These are phyloP conservation scores for Crossaster papposus DNA, from an alignment of 53 echinoderm and acorn worm genomes.

Conservation along the genomic window DNA sequence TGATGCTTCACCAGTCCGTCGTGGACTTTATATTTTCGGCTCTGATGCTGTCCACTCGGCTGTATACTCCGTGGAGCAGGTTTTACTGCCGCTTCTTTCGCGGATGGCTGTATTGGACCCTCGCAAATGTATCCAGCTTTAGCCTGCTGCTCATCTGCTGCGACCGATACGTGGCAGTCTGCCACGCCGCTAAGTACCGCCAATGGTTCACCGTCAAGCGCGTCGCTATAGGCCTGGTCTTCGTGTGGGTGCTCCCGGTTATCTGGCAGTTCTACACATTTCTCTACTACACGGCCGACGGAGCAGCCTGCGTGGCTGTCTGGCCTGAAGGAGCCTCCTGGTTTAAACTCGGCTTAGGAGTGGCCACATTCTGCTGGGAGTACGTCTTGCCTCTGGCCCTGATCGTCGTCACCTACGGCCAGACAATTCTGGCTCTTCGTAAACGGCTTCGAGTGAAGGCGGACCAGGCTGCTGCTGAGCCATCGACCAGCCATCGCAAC, in stretches of 20 bases:
- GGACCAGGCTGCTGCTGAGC: conserved; percentile 10
- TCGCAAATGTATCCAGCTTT: conserved; percentile 17
- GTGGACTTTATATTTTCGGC: conserved; percentile 24
- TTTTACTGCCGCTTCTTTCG: conserved; percentile 29
- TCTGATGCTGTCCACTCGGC: conserved; percentile 24
- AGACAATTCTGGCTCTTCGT: conserved; percentile 28
- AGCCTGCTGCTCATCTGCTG: conserved; percentile 41
- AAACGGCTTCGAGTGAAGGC: conserved; percentile 8
- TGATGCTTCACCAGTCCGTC: conserved; percentile 32
- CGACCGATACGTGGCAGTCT: conserved; percentile 42
- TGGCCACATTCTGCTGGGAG: conserved; percentile 44
- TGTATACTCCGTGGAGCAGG: conserved; percentile 30
- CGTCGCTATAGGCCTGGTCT: conserved; percentile 3
- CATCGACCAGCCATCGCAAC: neutral
- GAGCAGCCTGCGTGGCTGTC: conserved; percentile 7
- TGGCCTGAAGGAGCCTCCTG: neutral
- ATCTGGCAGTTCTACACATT: conserved; percentile 12
- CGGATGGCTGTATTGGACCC: conserved; percentile 39
- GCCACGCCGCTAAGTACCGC: conserved; percentile 22
- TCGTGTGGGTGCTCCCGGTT: conserved; percentile 27
- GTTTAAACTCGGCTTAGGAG: neutral
- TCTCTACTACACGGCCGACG: neutral
- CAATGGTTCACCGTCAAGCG: conserved; percentile 32
- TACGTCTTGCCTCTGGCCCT: conserved; percentile 19
- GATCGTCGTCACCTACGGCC: conserved; percentile 25